Base-by-base conservation (phyloP, 2,797 vertebrate genomes). In the Cossypha dichroa region DNA sequence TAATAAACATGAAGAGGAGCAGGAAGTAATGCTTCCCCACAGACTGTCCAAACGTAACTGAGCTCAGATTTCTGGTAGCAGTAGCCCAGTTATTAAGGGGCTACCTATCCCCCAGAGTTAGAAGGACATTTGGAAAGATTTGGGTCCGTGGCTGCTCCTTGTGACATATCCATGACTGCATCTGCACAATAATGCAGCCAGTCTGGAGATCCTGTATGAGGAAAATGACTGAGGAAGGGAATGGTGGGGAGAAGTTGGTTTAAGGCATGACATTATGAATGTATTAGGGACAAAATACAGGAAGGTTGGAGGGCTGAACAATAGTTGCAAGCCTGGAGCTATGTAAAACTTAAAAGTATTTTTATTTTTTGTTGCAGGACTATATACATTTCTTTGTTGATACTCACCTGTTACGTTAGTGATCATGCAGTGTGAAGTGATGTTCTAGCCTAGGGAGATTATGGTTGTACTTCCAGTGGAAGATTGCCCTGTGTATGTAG, bases 1-100 rank as follows among this genome's bases (percentile, higher is more conserved):
- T 73, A 92, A 91, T n/a, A 74, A 93, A 56, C 63, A n/a, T 70
- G 34, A 89, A 31, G 23, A 76, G n/a, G 23, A 81, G 8, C 43
- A 76, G 28, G 19, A 81, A 55, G 54, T 26, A 36, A 43, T 67
- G 23, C 26, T 85, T 92, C 91, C 40, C 36, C 46, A 36, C 26
- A 54, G 11, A 23, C n/a, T 64, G 10, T 82, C 55, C 8, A 56
- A 87, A 54, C 38, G 20, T n/a, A 36, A n/a, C 26, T 38, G 14
- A 17, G 29, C 21, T 75, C 5, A 1, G 11, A 46, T 68, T 88
- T 72, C 25, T 85, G 48, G 43, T 58, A 63, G 38, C 38, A 73
- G 8, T 28, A 69, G 43, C 21, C 52, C 25, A 22, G 2, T 45
- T 69, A 21, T 19, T 33, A 49, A 62, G 67, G 36, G 31, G 12